Evolutionary conservation across 2,888 invertebrate genomes (phyloP), one percentile per base, ranked within the genome.

Genomic region (Apodemia zela): DNA sequence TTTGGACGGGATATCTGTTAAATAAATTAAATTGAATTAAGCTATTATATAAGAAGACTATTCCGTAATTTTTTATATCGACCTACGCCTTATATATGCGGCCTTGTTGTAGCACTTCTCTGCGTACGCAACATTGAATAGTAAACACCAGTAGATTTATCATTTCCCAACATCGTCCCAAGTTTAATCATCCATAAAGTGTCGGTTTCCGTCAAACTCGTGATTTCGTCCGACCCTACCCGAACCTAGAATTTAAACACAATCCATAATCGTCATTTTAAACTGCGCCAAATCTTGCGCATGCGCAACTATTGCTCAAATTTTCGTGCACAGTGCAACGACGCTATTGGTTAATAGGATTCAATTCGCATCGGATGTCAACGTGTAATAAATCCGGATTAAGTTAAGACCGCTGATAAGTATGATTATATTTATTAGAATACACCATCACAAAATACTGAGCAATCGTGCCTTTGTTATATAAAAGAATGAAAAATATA

Each of bases 301-400:
- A 79, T 79, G 75, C 75, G 75, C 78, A 80, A 82, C 63, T 70
- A 65, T 69, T 81, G 54, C 54, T 54, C 25, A 54, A 54, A 11
- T 21, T 54, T 54, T 54, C 81, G 82, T 82, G 82, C 77, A 64
- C 59, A 65, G 66, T 66, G 68, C 72, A 69, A 68, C 63, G 60
- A 38, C 51, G 60, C 71, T 64, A 71, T 72, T 70, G 69, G 67
- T 61, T 65, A 65, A 68, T 65, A 68, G 69, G 67, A 69, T 71
- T 69, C 66, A 67, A 68, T 68, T 72, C 68, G 62, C 63, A 67
- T 63, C 63, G 63, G 62, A 67, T 59, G 67, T 68, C 68, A 65
- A 67, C 68, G 66, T 60, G 60, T 63, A 63, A 67, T 69, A 70
- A 74, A 74, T 74, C 73, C 68, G 71, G 75, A 76, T 71, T 68